Base-by-base conservation (phyloP, 2,797 vertebrate genomes). In the Ptychadena robeensis region DNA sequence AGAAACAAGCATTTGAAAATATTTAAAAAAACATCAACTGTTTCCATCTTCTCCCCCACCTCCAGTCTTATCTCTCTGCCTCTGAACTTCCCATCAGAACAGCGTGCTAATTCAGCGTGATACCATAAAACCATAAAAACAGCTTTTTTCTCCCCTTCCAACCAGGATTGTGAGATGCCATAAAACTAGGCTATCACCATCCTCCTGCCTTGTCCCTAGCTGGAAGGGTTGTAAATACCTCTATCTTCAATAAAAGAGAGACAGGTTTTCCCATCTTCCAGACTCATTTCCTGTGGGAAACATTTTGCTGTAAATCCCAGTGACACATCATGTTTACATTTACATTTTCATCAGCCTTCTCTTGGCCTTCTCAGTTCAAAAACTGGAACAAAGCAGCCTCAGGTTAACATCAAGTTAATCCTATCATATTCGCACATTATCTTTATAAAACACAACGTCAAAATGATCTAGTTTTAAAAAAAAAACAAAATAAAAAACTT, bases 91-190 rank as follows among this genome's bases (percentile, higher is more conserved):
- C 82, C 83, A 87, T 86, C 82, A 81, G 88, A 77, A 83, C 82
- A 87, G 22, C 63, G 87, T 74, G 71, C 6, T 85, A 77, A 80
- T 63, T 82, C 88, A 90, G 76, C 90, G 83, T 94, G 85, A 92
- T 93, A 91, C 88, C 91, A 93, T 95, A 95, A 96, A 96, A 89
- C 86, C 88, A 93, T 87, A 87, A 85, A 88, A 85, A 87, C 27
- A 85, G 68, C 71, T 83, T 73, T 32, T 32, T 89, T 75, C 64
- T 75, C 37, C 38, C 89, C 88, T 89, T 78, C 87, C 79, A 61
- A 82, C 86, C 88, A 91, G 91, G 92, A 88, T 90, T 93, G 92
- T 88, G 88, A 88, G 91, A 85, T 88, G 91, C 92, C 92, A 94
- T 96, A 95, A 96, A 97, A 91, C 87, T 90, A 85, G 82, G 88